Evolutionary conservation across 2,888 invertebrate species (phyloP), one percentile per base, ranked within the genome.

Genomic region (Diaphora mendica): DNA sequence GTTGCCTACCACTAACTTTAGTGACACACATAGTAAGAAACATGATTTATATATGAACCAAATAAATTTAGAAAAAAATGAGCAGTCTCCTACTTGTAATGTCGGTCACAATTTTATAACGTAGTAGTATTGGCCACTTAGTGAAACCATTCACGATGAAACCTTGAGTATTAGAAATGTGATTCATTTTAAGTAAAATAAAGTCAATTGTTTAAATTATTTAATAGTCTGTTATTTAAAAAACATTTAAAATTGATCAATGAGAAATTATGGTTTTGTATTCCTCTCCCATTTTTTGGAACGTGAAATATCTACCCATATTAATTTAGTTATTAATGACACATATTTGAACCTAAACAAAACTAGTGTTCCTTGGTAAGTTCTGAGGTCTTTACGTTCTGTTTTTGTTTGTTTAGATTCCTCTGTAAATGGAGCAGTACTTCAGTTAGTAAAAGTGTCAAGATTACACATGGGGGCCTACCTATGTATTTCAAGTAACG

Each of bases 401-500:
- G n/a, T 72, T 76, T 76, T 77, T 17, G 79, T 82, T 77, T 79
- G 92, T 92, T 55, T 91, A 97, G 97, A 97, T 88, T 90, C 94
- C 70, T 96, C 96, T 82, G 96, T 97, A 75, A 97, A 97, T 84
- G 97, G 97, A n/a, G 94, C 97, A 20, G 93, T 96, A 75, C 94
- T 97, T 85, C 97, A 96, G 87, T 95, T 97, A 87, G 96, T 96
- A 73, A 96, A 96, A 88, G 97, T 97, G 80, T 97, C 97, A 80
- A 95, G 97, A 74, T 96, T 97, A 75, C 97, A 97, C 88, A 98
- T 98, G 97, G 97, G 97, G 23, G 96, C 97, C 44, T 97, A 97
- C 91, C 95, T 97, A 72, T 97, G 97, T 93, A 97, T 97, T 83
- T 97, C 97, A 4, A 97, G 97, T 82, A 98, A 98, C 91, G 98